phyloP scores from a whole-genome alignment of 2,797 vertebrate species.

The Benthosema pterotum region DNA sequence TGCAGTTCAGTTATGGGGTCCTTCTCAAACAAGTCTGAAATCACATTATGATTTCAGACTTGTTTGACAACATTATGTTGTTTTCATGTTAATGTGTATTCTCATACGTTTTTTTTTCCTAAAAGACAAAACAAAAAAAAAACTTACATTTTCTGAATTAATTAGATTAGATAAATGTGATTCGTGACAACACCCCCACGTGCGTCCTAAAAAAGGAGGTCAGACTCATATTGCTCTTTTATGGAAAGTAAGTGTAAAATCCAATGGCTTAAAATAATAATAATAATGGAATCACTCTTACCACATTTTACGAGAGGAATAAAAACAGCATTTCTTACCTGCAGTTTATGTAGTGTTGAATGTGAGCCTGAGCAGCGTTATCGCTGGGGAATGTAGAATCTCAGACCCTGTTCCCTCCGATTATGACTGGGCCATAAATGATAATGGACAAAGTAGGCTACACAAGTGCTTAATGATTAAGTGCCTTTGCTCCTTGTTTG shows the following conservation, averaged over 20 bases:
- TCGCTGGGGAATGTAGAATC: slow-evolving; percentile 18
- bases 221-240: slow-evolving; percentile 16
- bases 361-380: neutral
- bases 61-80: too few relatives aligned
- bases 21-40: too few relatives aligned
- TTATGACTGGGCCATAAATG: slow-evolving; percentile 15
- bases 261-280: neutral
- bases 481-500: slow-evolving; percentile 11
- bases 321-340: slow-evolving; percentile 27
- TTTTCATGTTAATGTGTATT: too few relatives aligned
- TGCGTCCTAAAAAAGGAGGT: neutral
- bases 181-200: too few relatives aligned
- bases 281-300: slow-evolving; percentile 19
- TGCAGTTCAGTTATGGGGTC: too few relatives aligned
- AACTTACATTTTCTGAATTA: too few relatives aligned
- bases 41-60: too few relatives aligned
- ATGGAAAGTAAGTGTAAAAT: slow-evolving; percentile 24
- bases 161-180: too few relatives aligned
- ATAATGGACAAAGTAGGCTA: slow-evolving; percentile 6
- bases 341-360: slow-evolving; percentile 17
- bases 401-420: slow-evolving; percentile 13
- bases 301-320: slow-evolving; percentile 26
- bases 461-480: slow-evolving; percentile 14
- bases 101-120: too few relatives aligned
- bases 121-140: too few relatives aligned